Evolutionary conservation across 2,888 invertebrate species (phyloP).

Genomic region (Nyleta sp.): DNA sequence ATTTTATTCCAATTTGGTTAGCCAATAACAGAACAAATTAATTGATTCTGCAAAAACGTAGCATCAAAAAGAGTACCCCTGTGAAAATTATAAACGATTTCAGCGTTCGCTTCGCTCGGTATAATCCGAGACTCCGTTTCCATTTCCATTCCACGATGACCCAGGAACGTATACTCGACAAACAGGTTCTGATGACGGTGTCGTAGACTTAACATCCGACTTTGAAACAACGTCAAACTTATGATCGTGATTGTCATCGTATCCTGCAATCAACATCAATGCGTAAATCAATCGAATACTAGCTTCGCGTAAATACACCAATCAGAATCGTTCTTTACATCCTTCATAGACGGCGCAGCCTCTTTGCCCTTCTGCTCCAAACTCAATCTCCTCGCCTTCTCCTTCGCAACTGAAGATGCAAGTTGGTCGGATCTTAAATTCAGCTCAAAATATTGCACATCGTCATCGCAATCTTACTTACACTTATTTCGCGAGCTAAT

Average conservation of each 20-base stretch:
- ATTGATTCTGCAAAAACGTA: too few species aligned
- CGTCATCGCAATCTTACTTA: constrained; percentile 24
- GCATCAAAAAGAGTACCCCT: constrained; percentile 63
- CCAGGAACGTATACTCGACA: constrained; percentile 77
- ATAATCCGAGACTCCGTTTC: constrained; percentile 74
- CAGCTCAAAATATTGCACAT: too few species aligned
- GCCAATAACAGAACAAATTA: too few species aligned
- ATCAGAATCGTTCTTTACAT: too few species aligned
- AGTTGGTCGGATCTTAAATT: too few species aligned
- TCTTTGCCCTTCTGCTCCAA: too few species aligned
- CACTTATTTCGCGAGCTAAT: constrained; percentile 56
- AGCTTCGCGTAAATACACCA: too few species aligned
- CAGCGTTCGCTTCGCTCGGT: constrained; percentile 49
- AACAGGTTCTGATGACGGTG: constrained; percentile 70
- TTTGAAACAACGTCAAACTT: constrained; percentile 68
- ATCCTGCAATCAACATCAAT: constrained; percentile 35
- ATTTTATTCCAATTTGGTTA: too few species aligned
- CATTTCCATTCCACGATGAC: constrained; percentile 73
- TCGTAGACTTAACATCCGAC: constrained; percentile 68
- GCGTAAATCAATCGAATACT: too few species aligned
- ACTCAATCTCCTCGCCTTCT: too few species aligned
- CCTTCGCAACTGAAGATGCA: too few species aligned
- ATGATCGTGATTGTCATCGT: constrained; percentile 72
- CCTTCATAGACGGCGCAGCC: too few species aligned
- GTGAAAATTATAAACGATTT: constrained; percentile 69